A percentile compares a stretch with the other conserved stretches of the same genome.
Conservation (phyloP, 1,140 invertebrate genomes). For the Dreissena rostriformis region DNA sequence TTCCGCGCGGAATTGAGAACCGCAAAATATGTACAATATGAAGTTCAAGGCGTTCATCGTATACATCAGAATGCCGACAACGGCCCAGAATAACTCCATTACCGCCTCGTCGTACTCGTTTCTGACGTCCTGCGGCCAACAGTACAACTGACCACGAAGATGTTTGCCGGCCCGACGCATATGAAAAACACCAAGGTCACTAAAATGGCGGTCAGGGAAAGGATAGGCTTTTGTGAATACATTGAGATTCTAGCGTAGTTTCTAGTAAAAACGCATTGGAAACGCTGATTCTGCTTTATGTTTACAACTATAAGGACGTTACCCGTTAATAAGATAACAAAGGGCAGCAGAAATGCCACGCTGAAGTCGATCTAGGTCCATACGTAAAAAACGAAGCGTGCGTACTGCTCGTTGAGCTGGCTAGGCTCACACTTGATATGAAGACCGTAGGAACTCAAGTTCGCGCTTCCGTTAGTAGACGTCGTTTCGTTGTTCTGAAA, state of each 20-base stretch:
- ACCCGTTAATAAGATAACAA: conserved; percentile 6
- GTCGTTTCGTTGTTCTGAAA: background rate
- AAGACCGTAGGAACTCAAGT: background rate
- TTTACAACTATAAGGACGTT: conserved; percentile 38
- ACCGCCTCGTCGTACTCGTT: background rate
- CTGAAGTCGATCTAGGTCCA: conserved; percentile 46
- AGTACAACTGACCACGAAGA: conserved; percentile 28
- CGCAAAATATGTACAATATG: conserved; percentile 38
- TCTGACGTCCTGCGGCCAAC: conserved; percentile 9
- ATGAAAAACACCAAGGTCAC: conserved; percentile 49
- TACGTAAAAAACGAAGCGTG: background rate
- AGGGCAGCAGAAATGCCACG: conserved; percentile 22
- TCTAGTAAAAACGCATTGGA: background rate
- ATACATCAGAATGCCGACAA: conserved; percentile 41
- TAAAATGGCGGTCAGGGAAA: conserved; percentile 30
- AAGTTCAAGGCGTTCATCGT: conserved; percentile 39
- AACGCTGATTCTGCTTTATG: conserved; percentile 19
- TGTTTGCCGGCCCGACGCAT: conserved; percentile 35
- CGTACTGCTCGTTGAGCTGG: background rate
- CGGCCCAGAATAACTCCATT: conserved; percentile 22
- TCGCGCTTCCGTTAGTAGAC: background rate
- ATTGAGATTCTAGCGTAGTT: background rate
- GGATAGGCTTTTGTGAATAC: conserved; percentile 6
- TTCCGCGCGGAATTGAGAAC: conserved; percentile 35
- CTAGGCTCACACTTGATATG: conserved; percentile 6